These are phyloP conservation scores for Oryzias melastigma DNA, from an alignment of 2,113 vertebrate species.

Conservation along the genomic window DNA sequence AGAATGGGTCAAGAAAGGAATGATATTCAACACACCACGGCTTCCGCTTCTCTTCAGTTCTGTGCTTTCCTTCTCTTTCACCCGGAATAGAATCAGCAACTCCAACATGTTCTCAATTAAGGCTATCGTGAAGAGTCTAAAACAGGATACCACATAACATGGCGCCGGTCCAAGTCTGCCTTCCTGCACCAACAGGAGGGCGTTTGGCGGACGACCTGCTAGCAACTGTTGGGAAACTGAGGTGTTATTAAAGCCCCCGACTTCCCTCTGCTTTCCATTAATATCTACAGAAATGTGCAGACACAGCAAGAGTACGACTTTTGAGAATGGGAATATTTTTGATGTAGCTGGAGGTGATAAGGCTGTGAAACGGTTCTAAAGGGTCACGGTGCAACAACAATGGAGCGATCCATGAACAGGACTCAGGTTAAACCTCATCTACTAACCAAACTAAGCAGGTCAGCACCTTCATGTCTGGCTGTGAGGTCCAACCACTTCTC, in stretches of 20 bases:
- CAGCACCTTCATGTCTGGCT: constrained; percentile 34
- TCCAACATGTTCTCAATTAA: constrained; percentile 63
- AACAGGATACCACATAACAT: constrained; percentile 64
- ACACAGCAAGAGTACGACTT: constrained; percentile 8
- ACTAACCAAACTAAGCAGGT: constrained; percentile 31
- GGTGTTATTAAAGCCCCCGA: constrained; percentile 23
- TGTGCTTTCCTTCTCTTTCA: constrained; percentile 14
- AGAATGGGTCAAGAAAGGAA: constrained; percentile 10
- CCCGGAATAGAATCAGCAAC: constrained; percentile 42
- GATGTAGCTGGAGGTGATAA: constrained; percentile 32
- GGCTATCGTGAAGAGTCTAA: constrained; percentile 57
- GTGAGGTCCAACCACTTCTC: constrained; percentile 25
- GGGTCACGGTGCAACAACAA: constrained; percentile 24
- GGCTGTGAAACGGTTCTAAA: constrained; percentile 17
- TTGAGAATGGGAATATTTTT: not conserved
- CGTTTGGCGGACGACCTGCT: constrained; percentile 35
- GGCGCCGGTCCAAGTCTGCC: constrained; percentile 39
- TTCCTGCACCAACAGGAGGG: constrained; percentile 15
- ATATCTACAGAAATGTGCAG: constrained; percentile 21
- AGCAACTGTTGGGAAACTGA: constrained; percentile 41
- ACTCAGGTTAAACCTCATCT: constrained; percentile 45
- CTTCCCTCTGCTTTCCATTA: not conserved
- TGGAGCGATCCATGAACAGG: constrained; percentile 44
- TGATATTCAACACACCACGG: constrained; percentile 24
- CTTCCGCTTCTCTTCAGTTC: constrained; percentile 36